Conservation (phyloP, 2,888 invertebrate species). For the Melanchra persicariae region DNA sequence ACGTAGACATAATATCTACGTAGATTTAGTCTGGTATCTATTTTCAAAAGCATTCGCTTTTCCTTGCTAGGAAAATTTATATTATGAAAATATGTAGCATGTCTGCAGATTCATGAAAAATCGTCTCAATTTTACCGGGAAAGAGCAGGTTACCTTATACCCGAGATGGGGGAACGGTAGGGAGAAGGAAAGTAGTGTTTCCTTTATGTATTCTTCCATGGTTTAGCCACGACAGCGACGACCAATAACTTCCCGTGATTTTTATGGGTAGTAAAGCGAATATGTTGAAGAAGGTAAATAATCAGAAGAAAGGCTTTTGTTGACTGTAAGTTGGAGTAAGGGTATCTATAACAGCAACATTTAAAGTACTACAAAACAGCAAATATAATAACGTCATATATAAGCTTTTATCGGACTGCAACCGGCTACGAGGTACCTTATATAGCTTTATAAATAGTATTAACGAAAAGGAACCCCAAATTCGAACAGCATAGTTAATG, state of each 20-base stretch:
- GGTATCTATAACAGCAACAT: neutral
- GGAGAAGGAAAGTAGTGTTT: conserved; percentile 21
- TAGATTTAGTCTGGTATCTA: neutral
- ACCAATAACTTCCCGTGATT: neutral
- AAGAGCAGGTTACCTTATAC: conserved; percentile 56
- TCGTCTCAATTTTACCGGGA: conserved; percentile 44
- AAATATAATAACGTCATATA: neutral
- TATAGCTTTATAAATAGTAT: conserved; percentile 3
- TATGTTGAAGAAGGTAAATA: neutral
- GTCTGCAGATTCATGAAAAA: conserved; percentile 51
- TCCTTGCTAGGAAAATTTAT: conserved; percentile 25
- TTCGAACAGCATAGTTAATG: conserved; percentile 69
- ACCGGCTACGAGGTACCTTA: neutral
- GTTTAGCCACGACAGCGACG: neutral
- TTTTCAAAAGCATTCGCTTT: conserved; percentile 19
- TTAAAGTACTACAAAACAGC: neutral
- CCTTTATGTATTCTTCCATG: conserved; percentile 20
- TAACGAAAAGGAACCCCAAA: conserved; percentile 69
- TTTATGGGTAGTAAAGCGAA: neutral
- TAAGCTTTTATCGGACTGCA: neutral
- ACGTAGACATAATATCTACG: neutral
- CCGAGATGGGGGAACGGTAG: conserved; percentile 17
- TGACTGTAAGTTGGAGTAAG: neutral
- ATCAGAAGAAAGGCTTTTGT: neutral
- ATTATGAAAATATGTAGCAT: conserved; percentile 40